phyloP scores from a whole-genome alignment of 1,140 invertebrate genomes.

The Diabrotica virgifera region DNA sequence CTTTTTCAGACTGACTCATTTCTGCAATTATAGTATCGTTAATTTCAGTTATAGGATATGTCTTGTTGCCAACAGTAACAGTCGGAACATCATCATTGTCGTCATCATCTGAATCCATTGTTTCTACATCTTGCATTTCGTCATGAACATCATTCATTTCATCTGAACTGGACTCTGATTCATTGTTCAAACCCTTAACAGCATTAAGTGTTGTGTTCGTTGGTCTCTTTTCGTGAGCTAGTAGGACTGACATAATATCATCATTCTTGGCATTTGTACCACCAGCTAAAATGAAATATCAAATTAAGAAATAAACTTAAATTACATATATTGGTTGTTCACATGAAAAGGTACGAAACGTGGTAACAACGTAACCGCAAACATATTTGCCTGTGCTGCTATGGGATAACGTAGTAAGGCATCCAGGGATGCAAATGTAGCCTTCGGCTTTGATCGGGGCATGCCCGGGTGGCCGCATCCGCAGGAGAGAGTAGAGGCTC shows the following conservation, averaged over 20 bases:
- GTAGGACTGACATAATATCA: constrained; percentile 87
- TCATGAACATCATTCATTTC: constrained; percentile 56
- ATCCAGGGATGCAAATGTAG: no score
- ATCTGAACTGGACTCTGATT: constrained; percentile 74
- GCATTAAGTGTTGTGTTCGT: constrained; percentile 55
- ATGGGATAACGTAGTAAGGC: no score
- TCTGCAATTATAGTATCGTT: constrained; percentile 80
- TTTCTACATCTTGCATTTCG: constrained; percentile 58
- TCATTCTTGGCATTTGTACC: constrained; percentile 66
- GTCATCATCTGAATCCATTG: constrained; percentile 72
- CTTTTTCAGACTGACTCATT: constrained; percentile 92
- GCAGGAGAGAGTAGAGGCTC: no score
- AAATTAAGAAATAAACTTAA: constrained; percentile 26
- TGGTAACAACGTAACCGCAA: no score
- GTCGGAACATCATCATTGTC: constrained; percentile 82
- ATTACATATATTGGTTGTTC: no score
- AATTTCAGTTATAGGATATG: constrained; percentile 75
- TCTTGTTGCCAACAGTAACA: constrained; percentile 76
- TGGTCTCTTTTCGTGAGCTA: constrained; percentile 84
- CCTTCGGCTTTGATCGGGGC: no score
- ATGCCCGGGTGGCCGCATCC: no score
- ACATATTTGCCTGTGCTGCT: no score
- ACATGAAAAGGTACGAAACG: no score
- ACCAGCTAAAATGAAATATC: constrained; percentile 8
- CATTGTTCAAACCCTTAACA: constrained; percentile 52